These are phyloP conservation scores for Synanthedon formicaeformis DNA, from an alignment of 2,888 invertebrate genomes.

Conservation along the genomic window DNA sequence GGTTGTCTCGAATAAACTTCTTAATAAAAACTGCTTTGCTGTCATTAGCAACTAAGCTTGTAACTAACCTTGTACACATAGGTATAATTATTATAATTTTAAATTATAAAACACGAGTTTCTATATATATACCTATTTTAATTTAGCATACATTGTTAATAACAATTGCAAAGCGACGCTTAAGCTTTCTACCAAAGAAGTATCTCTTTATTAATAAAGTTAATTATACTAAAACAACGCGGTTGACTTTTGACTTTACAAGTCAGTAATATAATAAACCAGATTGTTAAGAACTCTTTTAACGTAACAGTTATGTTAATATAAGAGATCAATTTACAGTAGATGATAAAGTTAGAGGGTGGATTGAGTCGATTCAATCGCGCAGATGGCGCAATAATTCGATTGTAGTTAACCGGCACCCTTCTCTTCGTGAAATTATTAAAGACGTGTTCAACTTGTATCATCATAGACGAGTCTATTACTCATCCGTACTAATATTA, in stretches of 20 bases:
- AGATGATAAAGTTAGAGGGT: constrained; percentile 6
- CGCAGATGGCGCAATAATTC: constrained; percentile 15
- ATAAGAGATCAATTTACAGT: constrained; percentile 4
- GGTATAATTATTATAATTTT: too few relatives aligned
- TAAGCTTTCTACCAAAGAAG: background rate
- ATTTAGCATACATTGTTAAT: too few relatives aligned
- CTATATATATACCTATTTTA: too few relatives aligned
- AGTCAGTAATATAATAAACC: background rate
- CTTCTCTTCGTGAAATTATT: background rate
- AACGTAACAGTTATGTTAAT: constrained; percentile 2
- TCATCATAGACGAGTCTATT: background rate
- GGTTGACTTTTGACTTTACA: constrained; percentile 3
- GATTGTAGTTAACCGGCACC: constrained; percentile 3
- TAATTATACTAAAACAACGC: background rate
- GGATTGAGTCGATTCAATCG: constrained; percentile 12
- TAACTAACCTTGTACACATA: too few relatives aligned
- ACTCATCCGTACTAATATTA: too few relatives aligned
- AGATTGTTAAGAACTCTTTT: background rate
- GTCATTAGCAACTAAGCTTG: too few relatives aligned
- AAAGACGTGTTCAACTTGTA: background rate
- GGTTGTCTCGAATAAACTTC: too few relatives aligned
- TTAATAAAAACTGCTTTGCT: too few relatives aligned
- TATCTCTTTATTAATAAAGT: background rate
- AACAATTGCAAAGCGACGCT: too few relatives aligned
- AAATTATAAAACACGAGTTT: too few relatives aligned